Percentiles rank a stretch among this genome's conserved stretches.
phyloP scores from a whole-genome alignment of 1,140 invertebrate species.

The Calosoma granatense region DNA sequence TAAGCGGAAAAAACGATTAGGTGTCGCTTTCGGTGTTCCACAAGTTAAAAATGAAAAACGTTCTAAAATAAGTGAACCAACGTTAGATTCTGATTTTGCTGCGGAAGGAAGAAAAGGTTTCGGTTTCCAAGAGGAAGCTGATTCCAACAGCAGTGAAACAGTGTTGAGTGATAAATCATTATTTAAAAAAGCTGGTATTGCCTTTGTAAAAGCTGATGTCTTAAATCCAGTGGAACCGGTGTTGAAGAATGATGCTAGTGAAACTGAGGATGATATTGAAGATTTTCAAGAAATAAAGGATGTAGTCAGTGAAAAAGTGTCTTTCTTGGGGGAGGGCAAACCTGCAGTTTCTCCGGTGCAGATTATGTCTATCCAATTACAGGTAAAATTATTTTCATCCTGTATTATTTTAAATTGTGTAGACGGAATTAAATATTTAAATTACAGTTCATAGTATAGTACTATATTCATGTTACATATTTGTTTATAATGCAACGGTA shows the following conservation, averaged over 20 bases:
- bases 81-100: constrained; percentile 13
- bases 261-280: constrained; percentile 12
- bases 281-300: constrained; percentile 21
- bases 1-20: constrained; percentile 31
- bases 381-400: constrained; percentile 44
- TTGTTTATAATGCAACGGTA: not conserved
- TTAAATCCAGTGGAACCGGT: constrained; percentile 15
- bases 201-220: constrained; percentile 35
- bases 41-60: constrained; percentile 21
- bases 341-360: constrained; percentile 50
- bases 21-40: constrained; percentile 21
- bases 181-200: constrained; percentile 28
- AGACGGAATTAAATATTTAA: not conserved
- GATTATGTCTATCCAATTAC: constrained; percentile 52
- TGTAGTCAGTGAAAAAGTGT: constrained; percentile 43
- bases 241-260: constrained; percentile 6
- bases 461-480: not conserved
- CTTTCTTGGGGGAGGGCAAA: constrained; percentile 52
- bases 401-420: constrained; percentile 11
- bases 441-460: not conserved
- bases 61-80: constrained; percentile 14
- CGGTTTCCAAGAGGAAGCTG: constrained; percentile 35
- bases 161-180: constrained; percentile 16
- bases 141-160: constrained; percentile 16
- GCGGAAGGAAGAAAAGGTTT: constrained; percentile 20